Evolutionary conservation across 2,888 invertebrate genomes (phyloP), one percentile per base, ranked within the genome.

Genomic region (Chromoteleia sp.): DNA sequence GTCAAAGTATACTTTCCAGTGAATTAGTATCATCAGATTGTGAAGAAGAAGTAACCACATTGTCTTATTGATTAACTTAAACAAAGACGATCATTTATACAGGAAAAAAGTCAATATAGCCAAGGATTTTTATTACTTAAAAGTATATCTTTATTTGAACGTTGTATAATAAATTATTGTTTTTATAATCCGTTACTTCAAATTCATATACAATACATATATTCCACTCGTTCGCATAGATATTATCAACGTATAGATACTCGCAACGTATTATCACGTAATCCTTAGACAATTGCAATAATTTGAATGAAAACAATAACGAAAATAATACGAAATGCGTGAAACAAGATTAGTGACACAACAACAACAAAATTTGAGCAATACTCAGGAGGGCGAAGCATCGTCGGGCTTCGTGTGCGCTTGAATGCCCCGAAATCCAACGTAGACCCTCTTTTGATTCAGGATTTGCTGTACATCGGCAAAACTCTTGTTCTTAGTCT

Each of bases 401-500:
- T 50, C 56, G 2, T 15, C 61, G 17, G 58, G 3, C 7, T 29
- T 14, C 19, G 4, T n/a, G 8, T 41, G 17, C 21, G 19, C 19
- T 17, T 15, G 12, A 0, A 6, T 17, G 0, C 41, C 6, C 30
- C 33, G 61, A 12, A 52, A 48, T 5, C 54, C 70, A 4, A 50
- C 36, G 17, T 33, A 75, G 17, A 33, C 5, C 12, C 10, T 36
- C 7, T 71, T 68, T 19, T 63, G 54, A 21, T 77, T 70, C 12
- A 92, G 76, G 14, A 89, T 87, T 2, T 85, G 86, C 59, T 91
- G 90, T 54, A 92, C 91, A 56, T 91, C 89, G 1, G 68, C 78
- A 14, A 91, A 90, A 1, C 88, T 90, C 71, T 89, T 89, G 54
- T 87, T 87, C 71, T 89, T 92, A 1, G 92, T 92, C 67, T 92